Conservation (phyloP, 2,888 invertebrate species). For the Andrena trimmerana region DNA sequence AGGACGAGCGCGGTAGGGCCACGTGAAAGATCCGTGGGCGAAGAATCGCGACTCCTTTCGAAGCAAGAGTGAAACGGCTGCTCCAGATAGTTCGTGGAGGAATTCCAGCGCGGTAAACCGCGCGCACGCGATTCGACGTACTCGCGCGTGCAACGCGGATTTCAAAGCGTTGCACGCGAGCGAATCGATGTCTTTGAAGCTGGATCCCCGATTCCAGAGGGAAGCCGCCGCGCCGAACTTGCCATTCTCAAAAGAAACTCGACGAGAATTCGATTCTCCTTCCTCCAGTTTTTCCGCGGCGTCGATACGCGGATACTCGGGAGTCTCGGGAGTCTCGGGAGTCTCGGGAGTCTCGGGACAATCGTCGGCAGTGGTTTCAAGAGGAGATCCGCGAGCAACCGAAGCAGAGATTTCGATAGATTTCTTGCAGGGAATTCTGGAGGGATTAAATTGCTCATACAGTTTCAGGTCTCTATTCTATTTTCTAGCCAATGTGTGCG, state of each 20-base stretch:
- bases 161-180: conserved; percentile 45
- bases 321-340: neutral
- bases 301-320: neutral
- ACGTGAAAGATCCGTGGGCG: neutral
- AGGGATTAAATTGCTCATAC: neutral
- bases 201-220: neutral
- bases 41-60: conserved; percentile 31
- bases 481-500: too few relatives aligned
- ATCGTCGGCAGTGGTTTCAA: neutral
- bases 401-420: neutral
- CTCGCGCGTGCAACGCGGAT: conserved; percentile 42
- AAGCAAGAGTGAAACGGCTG: conserved; percentile 1
- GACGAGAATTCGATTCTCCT: neutral
- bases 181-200: conserved; percentile 45
- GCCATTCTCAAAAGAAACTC: conserved; percentile 24
- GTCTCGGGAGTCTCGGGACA: neutral
- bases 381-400: conserved; percentile 5
- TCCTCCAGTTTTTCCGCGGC: conserved; percentile 5
- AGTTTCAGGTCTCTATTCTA: too few relatives aligned
- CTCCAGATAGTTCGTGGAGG: conserved; percentile 26
- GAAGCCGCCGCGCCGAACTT: conserved; percentile 11
- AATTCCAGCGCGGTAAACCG: conserved; percentile 47
- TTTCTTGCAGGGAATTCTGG: neutral
- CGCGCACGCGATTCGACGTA: conserved; percentile 34
- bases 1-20: neutral